Base-by-base conservation (phyloP, 2,797 vertebrate species). In the Clarias platycephalus region DNA sequence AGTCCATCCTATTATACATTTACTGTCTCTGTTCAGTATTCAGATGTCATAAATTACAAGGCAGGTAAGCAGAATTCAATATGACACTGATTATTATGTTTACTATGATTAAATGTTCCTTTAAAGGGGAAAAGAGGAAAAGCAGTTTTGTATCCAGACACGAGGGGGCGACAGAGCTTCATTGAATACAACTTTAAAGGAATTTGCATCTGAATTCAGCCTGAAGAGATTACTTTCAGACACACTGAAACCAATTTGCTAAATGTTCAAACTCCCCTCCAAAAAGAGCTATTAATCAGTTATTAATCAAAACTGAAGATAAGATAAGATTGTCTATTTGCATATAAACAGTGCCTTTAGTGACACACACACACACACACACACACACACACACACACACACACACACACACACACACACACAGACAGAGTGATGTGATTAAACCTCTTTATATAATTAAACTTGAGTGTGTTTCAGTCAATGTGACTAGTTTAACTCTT, bases 111-210 rank as follows among this genome's bases (percentile, higher is more conserved):
- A 13, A 13, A 53, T 13, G 49, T 3, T 53, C 49, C 12, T 53
- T 53, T 53, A 53, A 53, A 53, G 12, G 12, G 49, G 49, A 53
- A 53, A 53, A 53, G 49, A 53, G 12, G 49, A 53, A 53, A 53
- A 53, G 49, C 49, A 13, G 49, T 53, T 53, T 53, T 53, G 12
- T 53, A 20, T 22, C 75, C 6, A 24, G 40, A 28, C 87, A 84
- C 66, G 53, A 88, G 87, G 76, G 44, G 87, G 87, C 31, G 58
- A 3, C 72, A 86, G 76, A 86, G 82, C 44, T 8, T 28, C 55
- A 49, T 20, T 15, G 44, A 74, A 62, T 2, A 24, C 18, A 16
- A 28, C 5, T 40, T 24, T 6, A 44, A 20, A 28, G 1, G 37
- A 10, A n/a, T 81, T 81, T 70, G 80, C 53, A 81, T 37, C 31